Base-by-base conservation (phyloP, 2,113 vertebrate species). In the Vulpes ferrilata region DNA sequence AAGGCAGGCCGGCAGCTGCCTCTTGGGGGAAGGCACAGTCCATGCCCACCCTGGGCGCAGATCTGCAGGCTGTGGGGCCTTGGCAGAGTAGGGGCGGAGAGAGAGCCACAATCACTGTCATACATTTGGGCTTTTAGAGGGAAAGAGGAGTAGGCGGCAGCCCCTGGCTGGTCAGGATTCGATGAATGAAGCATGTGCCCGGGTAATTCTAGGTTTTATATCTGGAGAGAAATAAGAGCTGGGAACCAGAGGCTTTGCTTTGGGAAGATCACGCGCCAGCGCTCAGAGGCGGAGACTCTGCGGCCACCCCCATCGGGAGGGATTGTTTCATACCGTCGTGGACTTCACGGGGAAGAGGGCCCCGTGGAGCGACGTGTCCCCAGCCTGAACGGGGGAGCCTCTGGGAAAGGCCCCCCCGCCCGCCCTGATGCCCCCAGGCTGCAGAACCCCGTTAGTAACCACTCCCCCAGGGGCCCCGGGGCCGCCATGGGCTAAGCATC, bases 271-370 rank as follows among this genome's bases (percentile, higher is more conserved):
- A 27, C 2, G 6, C 15, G 17, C 32, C 35, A 22, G 43, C 7
- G 6, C 43, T 43, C 43, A 43, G 79, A 57, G 57, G 57, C 57
- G 6, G 67, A 11, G n/a, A 22, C n/a, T 35, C 17, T 11, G n/a
- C 17, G 4, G 0, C 20, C 32, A 10, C n/a, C n/a, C 48, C 7
- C 23, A 0, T 1, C 0, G 2, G 38, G 6, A 23, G 22, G 11
- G 30, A 7, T 20, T 25, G 13, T 20, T 5, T 23, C 2, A 8
- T 8, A 17, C 60, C 16, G 3, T 17, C 27, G 64, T 0, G 11
- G 23, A 4, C 53, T 87, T 38, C 7, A 7, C 64, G 17, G 11
- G 80, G 62, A n/a, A 3, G 71, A 8, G n/a, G 9, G 12, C 19
- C 0, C 12, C 16, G 17, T 1, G 5, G 27, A 35, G 48, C 1